These are phyloP conservation scores for Eubucco bourcierii DNA, from an alignment of 2,113 vertebrate genomes.

Conservation along the genomic window DNA sequence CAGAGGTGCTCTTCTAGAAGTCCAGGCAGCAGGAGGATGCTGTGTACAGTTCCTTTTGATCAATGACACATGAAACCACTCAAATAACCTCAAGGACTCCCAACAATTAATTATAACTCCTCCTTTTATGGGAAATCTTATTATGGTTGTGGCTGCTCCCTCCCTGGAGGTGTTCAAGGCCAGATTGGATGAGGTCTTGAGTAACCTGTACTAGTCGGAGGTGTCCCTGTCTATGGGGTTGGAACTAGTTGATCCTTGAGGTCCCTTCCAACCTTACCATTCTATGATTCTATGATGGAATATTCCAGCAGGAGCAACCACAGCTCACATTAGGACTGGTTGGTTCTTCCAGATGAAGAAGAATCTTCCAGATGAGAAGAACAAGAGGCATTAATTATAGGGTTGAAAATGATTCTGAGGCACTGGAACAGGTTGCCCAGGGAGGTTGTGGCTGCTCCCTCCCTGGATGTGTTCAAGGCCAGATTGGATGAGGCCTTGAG, in stretches of 20 bases:
- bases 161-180: too few species aligned
- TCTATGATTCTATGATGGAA: not conserved
- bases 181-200: too few species aligned
- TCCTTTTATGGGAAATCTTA: not conserved
- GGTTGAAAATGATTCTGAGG: not conserved
- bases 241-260: too few species aligned
- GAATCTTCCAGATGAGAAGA: not conserved
- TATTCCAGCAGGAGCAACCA: not conserved
- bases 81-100: not conserved
- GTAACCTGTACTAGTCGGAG: too few species aligned
- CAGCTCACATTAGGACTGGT: not conserved
- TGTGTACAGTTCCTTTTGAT: not conserved
- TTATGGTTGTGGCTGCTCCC: too few species aligned
- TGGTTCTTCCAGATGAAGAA: not conserved
- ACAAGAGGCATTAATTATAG: not conserved
- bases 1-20: accelerated
- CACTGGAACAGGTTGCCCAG: too few species aligned
- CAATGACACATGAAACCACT: not conserved
- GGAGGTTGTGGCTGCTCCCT: too few species aligned
- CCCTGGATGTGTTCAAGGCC: too few species aligned
- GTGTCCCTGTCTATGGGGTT: too few species aligned
- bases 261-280: too few species aligned
- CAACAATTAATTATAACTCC: not conserved
- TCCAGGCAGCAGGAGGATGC: not conserved
- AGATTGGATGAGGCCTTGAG: too few species aligned